Percentiles rank a stretch among this genome's conserved stretches.
phyloP scores from a whole-genome alignment of 2,797 vertebrate species.

The Menidia menidia region DNA sequence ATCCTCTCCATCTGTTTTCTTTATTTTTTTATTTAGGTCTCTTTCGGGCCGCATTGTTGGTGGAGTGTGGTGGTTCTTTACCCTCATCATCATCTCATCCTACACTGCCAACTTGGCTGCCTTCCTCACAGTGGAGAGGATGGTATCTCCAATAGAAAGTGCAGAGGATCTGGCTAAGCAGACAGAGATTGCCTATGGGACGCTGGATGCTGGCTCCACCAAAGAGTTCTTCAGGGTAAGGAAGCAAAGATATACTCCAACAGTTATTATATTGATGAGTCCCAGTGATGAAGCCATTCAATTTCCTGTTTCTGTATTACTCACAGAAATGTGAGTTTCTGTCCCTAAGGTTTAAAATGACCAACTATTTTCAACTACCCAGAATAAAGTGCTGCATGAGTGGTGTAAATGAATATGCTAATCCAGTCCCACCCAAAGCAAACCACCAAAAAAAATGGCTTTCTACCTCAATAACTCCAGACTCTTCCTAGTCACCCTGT shows the following conservation, averaged over 20 bases:
- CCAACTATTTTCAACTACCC: too few relatives aligned
- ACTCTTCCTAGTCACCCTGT: too few relatives aligned
- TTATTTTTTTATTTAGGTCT: conserved; percentile 85
- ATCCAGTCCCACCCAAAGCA: too few relatives aligned
- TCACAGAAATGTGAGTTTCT: too few relatives aligned
- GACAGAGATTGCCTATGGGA: conserved; percentile 98
- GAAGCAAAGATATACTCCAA: not conserved
- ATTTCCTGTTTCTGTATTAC: too few relatives aligned
- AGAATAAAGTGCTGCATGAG: too few relatives aligned
- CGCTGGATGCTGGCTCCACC: conserved; percentile 95
- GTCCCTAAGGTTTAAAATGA: not conserved
- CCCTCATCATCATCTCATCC: conserved; percentile 99
- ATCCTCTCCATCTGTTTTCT: conserved; percentile 29
- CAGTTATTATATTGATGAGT: too few relatives aligned
- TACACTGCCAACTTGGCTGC: conserved; percentile 99
- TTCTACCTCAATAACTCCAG: too few relatives aligned
- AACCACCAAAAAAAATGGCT: too few relatives aligned
- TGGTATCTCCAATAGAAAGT: conserved; percentile 99
- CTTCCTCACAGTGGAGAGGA: conserved; percentile 98
- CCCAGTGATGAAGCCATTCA: too few relatives aligned
- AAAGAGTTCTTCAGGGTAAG: conserved; percentile 99
- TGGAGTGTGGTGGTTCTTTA: conserved; percentile 99
- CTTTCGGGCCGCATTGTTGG: conserved; percentile 97
- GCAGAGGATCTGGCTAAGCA: conserved; percentile 98
- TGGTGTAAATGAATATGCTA: too few relatives aligned